phyloP scores from a whole-genome alignment of 2,888 invertebrate genomes.

The Agriopis leucophaearia region DNA sequence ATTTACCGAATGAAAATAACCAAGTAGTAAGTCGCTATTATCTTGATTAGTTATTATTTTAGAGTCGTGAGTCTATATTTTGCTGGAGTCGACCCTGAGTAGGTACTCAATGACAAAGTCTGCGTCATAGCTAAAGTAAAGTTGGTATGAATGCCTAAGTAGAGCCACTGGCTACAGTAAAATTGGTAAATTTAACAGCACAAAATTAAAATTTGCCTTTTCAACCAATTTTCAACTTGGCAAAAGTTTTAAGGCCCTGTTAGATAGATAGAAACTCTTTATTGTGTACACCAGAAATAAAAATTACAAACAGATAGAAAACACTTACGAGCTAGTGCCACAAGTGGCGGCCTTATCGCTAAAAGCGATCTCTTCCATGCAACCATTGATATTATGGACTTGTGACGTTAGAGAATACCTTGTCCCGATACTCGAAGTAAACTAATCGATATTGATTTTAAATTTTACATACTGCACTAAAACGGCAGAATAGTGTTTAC shows the following conservation, averaged over 20 bases:
- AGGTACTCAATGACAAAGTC: conserved; percentile 61
- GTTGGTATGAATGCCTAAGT: neutral
- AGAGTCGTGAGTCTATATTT: conserved; percentile 18
- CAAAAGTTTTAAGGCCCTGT: too few species aligned
- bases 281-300: too few species aligned
- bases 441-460: neutral
- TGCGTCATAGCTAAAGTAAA: conserved; percentile 28
- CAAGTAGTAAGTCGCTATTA: conserved; percentile 21
- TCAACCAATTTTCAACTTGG: neutral
- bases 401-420: neutral
- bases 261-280: too few species aligned
- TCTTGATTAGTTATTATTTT: conserved; percentile 29
- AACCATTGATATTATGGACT: too few species aligned
- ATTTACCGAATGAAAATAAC: conserved; percentile 10
- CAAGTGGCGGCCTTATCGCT: too few species aligned
- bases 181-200: neutral
- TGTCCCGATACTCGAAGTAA: neutral
- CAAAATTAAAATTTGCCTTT: too few species aligned
- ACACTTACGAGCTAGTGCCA: too few species aligned
- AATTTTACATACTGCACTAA: neutral
- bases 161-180: neutral
- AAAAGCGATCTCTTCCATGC: too few species aligned
- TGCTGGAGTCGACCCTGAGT: conserved; percentile 20
- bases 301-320: too few species aligned
- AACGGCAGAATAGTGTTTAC: too few species aligned